Evolutionary conservation across 2,888 invertebrate species (phyloP).

Genomic region (Drosophila nr. perissopoda): DNA sequence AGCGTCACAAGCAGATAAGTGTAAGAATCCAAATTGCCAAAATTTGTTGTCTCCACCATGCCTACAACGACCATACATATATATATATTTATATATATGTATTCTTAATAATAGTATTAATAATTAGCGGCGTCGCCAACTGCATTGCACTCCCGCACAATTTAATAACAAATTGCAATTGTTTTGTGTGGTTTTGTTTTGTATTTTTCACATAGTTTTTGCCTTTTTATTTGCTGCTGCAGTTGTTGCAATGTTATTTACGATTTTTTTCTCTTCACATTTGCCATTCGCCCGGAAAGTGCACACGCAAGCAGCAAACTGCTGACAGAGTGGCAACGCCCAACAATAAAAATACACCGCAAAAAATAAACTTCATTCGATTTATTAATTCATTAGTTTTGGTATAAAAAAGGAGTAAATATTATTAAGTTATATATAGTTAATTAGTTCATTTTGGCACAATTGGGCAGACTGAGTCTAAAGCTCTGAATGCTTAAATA

Average conservation of each 20-base stretch:
- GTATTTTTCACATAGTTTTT: slow-evolving; percentile 49
- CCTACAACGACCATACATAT: slow-evolving; percentile 31
- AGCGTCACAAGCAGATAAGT: slow-evolving; percentile 82
- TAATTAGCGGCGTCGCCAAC: slow-evolving; percentile 33
- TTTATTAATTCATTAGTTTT: slow-evolving; percentile 43
- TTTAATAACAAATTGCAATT: slow-evolving; percentile 30
- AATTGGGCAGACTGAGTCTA: slow-evolving; percentile 83
- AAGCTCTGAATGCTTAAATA: slow-evolving; percentile 92
- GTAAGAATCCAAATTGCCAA: slow-evolving; percentile 66
- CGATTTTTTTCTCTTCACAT: slow-evolving; percentile 43
- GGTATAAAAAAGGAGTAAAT: slow-evolving; percentile 33
- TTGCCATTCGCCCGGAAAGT: slow-evolving; percentile 49
- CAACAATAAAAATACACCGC: slow-evolving; percentile 18
- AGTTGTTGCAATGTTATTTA: slow-evolving; percentile 62
- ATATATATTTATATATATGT: slow-evolving; percentile 39
- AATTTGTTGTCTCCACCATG: slow-evolving; percentile 66
- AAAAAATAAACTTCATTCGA: slow-evolving; percentile 28
- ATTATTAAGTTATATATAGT: slow-evolving; percentile 27
- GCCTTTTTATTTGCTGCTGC: slow-evolving; percentile 37
- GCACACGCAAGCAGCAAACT: slow-evolving; percentile 41
- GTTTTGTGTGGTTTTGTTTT: slow-evolving; percentile 5
- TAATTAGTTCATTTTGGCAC: slow-evolving; percentile 66
- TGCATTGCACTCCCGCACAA: slow-evolving; percentile 53
- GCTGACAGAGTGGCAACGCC: slow-evolving; percentile 37
- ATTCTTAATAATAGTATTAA: slow-evolving; percentile 38